A percentile compares a stretch with the other conserved stretches of the same genome.
These are phyloP conservation scores for Cryptotermes secundus DNA, from an alignment of 1,140 invertebrate species.

Conservation along the genomic window DNA sequence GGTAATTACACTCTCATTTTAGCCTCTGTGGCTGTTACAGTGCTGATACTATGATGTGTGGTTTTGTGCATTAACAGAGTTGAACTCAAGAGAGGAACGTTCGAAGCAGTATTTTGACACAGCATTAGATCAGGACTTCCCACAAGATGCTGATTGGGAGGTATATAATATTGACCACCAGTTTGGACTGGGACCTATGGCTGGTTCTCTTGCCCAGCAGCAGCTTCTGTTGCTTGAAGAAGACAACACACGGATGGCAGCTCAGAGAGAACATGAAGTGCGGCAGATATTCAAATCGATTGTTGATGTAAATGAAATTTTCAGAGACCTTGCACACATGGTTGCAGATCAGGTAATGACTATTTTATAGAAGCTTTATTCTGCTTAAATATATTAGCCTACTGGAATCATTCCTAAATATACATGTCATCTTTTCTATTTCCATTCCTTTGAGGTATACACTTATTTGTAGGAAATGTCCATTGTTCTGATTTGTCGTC, in stretches of 20 bases:
- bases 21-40: too few species aligned
- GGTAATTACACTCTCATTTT: too few species aligned
- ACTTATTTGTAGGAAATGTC: too few species aligned
- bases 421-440: too few species aligned
- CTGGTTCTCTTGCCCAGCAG: slow-evolving; percentile 56
- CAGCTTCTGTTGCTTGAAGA: slow-evolving; percentile 79
- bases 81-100: slow-evolving; percentile 85
- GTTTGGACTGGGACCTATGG: slow-evolving; percentile 40
- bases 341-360: slow-evolving; percentile 61
- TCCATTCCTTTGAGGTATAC: too few species aligned
- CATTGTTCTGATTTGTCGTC: too few species aligned
- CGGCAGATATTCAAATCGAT: slow-evolving; percentile 89
- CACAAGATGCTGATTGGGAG: slow-evolving; percentile 49
- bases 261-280: slow-evolving; percentile 86
- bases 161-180: slow-evolving; percentile 38
- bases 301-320: slow-evolving; percentile 90
- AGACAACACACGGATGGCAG: slow-evolving; percentile 73
- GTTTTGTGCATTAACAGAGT: slow-evolving; percentile 51
- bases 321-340: slow-evolving; percentile 71
- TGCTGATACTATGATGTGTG: neutral
- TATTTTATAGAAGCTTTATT: too few species aligned
- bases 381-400: too few species aligned
- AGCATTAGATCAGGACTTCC: slow-evolving; percentile 46
- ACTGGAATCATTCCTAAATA: too few species aligned
- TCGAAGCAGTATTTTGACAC: slow-evolving; percentile 80